Evolutionary conservation across 2,888 invertebrate species (phyloP).

Genomic region (Pimpla rufipes): DNA sequence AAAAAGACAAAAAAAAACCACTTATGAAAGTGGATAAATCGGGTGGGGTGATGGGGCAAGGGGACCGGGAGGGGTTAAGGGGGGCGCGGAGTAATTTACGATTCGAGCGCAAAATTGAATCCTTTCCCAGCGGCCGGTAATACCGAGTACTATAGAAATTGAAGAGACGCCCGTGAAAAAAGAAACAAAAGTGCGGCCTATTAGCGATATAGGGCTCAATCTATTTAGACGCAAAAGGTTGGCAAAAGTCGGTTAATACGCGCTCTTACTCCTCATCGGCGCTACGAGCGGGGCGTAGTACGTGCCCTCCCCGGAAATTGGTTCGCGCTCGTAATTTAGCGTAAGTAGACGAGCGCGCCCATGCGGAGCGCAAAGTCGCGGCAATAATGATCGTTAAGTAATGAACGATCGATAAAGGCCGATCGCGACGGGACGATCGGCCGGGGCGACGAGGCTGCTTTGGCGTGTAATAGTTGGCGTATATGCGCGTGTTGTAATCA

Average conservation of each 20-base stretch:
- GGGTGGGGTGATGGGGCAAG: constrained; percentile 53
- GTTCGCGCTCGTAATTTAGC: constrained; percentile 79
- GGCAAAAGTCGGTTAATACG: constrained; percentile 29
- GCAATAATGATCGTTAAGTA: constrained; percentile 82
- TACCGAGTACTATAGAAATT: not conserved
- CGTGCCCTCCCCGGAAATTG: constrained; percentile 79
- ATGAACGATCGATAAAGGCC: constrained; percentile 74
- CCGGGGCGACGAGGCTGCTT: constrained; percentile 44
- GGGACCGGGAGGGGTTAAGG: too few species aligned
- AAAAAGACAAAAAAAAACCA: constrained; percentile 19
- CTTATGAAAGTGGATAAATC: constrained; percentile 55
- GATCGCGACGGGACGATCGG: constrained; percentile 1
- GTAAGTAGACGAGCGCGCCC: constrained; percentile 72
- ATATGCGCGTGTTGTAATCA: constrained; percentile 64
- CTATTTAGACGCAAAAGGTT: constrained; percentile 37
- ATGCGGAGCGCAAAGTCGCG: constrained; percentile 79
- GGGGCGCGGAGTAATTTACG: constrained; percentile 67
- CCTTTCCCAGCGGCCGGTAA: constrained; percentile 36
- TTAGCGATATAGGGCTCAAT: constrained; percentile 53
- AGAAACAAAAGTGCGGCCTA: constrained; percentile 16
- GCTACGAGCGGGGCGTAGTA: constrained; percentile 41
- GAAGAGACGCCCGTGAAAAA: constrained; percentile 2
- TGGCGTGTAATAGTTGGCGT: constrained; percentile 49
- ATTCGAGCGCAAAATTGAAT: constrained; percentile 73
- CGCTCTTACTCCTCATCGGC: constrained; percentile 18